Evolutionary conservation across 1,140 invertebrate genomes (phyloP).

Genomic region (Drosophila micromelanica): DNA sequence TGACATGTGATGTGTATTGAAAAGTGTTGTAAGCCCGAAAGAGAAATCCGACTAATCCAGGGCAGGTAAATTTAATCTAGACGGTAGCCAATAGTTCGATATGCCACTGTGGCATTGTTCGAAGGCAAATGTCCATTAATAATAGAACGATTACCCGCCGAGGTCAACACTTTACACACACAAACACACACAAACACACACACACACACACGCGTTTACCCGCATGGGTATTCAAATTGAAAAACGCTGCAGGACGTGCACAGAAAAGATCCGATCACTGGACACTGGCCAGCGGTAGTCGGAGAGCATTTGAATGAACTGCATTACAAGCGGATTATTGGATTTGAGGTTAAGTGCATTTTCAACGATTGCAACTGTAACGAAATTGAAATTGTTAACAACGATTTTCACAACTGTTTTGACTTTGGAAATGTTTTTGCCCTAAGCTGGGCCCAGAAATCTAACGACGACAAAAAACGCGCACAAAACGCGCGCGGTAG

Average conservation of each 20-base stretch:
- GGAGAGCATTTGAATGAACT: conserved; percentile 53
- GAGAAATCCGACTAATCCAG: conserved; percentile 52
- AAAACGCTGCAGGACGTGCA: conserved; percentile 57
- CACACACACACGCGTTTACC: conserved; percentile 20
- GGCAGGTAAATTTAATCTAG: conserved; percentile 57
- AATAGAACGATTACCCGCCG: conserved; percentile 75
- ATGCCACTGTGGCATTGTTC: conserved; percentile 69
- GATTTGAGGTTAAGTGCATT: conserved; percentile 81
- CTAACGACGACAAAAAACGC: conserved; percentile 47
- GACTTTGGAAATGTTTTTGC: conserved; percentile 46
- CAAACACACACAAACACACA: no score
- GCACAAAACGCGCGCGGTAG: conserved; percentile 54
- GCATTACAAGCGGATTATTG: conserved; percentile 81
- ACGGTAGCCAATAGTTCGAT: conserved; percentile 46
- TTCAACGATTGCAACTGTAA: conserved; percentile 47
- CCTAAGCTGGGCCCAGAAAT: conserved; percentile 21
- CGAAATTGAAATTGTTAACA: conserved; percentile 48
- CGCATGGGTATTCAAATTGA: conserved; percentile 71
- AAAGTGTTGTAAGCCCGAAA: conserved; percentile 12
- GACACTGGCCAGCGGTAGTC: conserved; percentile 32
- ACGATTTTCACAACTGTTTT: conserved; percentile 72
- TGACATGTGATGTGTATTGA: no score
- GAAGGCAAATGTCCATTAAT: conserved; percentile 65
- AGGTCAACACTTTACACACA: conserved; percentile 73
- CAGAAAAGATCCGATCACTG: conserved; percentile 40